Evolutionary conservation across 2,888 invertebrate genomes (phyloP), one percentile per base, ranked within the genome.

Genomic region (Lottia gigantea): DNA sequence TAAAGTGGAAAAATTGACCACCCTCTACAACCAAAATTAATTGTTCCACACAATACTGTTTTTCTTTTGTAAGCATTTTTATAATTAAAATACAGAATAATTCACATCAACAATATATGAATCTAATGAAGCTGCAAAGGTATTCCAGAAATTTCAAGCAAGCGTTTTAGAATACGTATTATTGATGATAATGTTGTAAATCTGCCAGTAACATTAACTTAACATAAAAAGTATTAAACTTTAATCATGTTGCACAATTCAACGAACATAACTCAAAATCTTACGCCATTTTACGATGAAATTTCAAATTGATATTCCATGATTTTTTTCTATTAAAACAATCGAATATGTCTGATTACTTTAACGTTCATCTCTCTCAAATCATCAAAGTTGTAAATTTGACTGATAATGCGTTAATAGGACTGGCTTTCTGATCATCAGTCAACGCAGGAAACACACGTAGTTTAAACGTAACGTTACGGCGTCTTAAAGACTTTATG

Each of bases 351-450:
- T 23, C 55, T 55, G 23, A 55, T 55, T 19, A 19, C 55, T 23
- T 55, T 55, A 23, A 19, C 19, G 55, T 25, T 65, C 45, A 7
- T 16, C 65, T 14, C 46, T 46, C 46, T 23, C 45, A 62, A 15
- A 45, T 62, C 62, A 68, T 68, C 67, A 62, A 25, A 46, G 67
- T 23, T 68, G 67, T 68, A 68, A 62, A 68, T 68, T 45, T 62
- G 15, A 31, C 62, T 45, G 67, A 62, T 62, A 68, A 62, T 46
- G 62, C 46, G 67, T 45, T 62, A 68, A 55, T 55, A 55, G 45
- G 11, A 31, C 16, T n/a, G 26, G 19, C 31, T 40, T 55, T 49
- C 45, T 67, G 45, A n/a, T 55, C 15, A 45, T 68, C 62, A 14
- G 62, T 62, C 67, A 47, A 15, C 62, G 47, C 67, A 23, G 45